A percentile compares a stretch with the other conserved stretches of the same genome.
These are phyloP conservation scores for Agriotes lineatus DNA, from an alignment of 2,888 invertebrate genomes.

Conservation along the genomic window DNA sequence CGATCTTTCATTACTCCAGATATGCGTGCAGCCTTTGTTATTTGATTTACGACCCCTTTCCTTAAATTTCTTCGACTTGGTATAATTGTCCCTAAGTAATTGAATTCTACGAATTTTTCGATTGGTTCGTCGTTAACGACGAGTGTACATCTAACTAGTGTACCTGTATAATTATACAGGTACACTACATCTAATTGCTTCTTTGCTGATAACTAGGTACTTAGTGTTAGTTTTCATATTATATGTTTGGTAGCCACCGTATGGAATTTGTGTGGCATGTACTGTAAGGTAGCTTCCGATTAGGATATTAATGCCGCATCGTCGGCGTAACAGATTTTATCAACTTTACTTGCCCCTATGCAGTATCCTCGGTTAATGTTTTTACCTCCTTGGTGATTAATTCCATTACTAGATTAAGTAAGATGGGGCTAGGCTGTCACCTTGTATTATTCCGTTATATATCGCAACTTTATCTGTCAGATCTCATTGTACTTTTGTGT, in stretches of 20 bases:
- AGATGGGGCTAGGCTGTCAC: background rate
- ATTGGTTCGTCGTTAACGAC: background rate
- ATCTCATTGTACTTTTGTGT: no score
- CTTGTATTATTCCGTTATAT: background rate
- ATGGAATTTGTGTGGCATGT: no score
- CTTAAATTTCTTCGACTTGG: background rate
- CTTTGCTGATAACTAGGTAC: background rate
- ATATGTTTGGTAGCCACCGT: background rate
- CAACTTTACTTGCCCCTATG: no score
- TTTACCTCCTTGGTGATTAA: background rate
- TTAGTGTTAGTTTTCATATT: background rate
- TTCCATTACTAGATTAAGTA: background rate
- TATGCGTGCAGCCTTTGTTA: no score
- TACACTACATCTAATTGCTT: no score
- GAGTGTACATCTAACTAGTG: background rate
- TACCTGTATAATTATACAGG: no score
- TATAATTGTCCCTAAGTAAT: background rate
- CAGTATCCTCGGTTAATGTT: background rate
- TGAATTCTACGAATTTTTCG: background rate
- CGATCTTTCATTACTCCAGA: no score
- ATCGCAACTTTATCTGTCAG: background rate
- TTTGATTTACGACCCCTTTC: no score
- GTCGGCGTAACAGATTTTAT: no score
- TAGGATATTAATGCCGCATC: background rate
- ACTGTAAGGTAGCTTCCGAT: background rate